Conservation (phyloP, 2,797 vertebrate genomes). For the Rhincodon typus region DNA sequence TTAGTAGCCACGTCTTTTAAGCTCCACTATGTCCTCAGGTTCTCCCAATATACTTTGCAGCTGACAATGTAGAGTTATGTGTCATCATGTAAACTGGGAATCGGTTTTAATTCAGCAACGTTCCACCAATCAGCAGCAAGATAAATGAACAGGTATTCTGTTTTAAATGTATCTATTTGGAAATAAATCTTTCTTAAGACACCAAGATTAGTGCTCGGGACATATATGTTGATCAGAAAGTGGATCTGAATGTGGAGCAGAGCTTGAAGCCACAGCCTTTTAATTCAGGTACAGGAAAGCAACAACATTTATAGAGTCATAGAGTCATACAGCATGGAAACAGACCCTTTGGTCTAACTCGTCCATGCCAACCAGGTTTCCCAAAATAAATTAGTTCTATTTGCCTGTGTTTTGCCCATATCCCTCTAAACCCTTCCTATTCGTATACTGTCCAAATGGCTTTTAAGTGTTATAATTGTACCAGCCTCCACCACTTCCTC, state of each 20-base stretch:
- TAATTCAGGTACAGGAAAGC: not conserved
- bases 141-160: not conserved
- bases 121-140: not conserved
- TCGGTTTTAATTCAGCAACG: not conserved
- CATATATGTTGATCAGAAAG: not conserved
- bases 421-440: no score
- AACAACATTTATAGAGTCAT: not conserved
- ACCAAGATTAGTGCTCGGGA: not conserved
- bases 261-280: not conserved
- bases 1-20: no score
- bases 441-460: no score
- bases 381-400: no score
- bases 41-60: not conserved
- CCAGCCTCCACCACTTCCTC: no score
- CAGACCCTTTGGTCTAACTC: no score
- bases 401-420: no score
- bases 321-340: no score
- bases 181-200: not conserved
- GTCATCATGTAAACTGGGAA: not conserved
- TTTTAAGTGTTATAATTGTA: no score
- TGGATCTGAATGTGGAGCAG: not conserved
- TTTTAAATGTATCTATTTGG: not conserved
- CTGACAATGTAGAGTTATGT: not conserved
- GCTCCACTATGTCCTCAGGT: not conserved
- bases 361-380: no score